Evolutionary conservation across 1,140 invertebrate species (phyloP), one percentile per base, ranked within the genome.

Genomic region (Neodiprion virginianus): DNA sequence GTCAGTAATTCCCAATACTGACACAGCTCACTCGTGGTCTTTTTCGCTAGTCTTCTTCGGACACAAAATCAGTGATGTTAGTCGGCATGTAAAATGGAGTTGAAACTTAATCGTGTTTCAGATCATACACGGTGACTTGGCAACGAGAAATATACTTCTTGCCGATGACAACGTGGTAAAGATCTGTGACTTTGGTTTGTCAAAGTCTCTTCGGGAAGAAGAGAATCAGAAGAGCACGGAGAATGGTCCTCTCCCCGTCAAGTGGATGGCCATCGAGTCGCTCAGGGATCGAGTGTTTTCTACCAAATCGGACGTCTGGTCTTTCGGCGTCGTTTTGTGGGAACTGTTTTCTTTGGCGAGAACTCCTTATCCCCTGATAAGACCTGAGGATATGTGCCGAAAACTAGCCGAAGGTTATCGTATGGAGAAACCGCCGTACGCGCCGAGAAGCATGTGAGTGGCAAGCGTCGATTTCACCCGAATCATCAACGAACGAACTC

Each of bases 161-260:
- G 93, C 96, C 2, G 96, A 98, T 50, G 91, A 97, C 74, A 95
- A 96, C 82, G 88, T 96, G 0, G 94, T 96, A 0, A 99, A 99
- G 86, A 98, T 99, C 78, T 98, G 97, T 76, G 98, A 99, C 85
- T 99, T 99, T 89, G 98, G 98, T 17, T 87, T 99, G n/a, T 96
- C 98, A 0, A 92, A 96, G 84, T 96, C 96, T 77, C 94, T 99
- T 89, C 95, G 96, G 77, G 94, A 97, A 79, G 93, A 94, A 70
- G 94, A 97, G 78, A 97, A 98, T 89, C 99, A 99, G 82, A 94
- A 94, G 81, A 98, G 98, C 85, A 94, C 95, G 80, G 95, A 95
- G 76, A 93, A 96, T 83, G 91, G 92, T 17, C 92, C 91, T 0
- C 84, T 96, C 1, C 95, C 95, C 1, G 91, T 96, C 4, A 96